Conservation (phyloP, 2,113 vertebrate genomes). For the Sinocyclocheilus grahami region DNA sequence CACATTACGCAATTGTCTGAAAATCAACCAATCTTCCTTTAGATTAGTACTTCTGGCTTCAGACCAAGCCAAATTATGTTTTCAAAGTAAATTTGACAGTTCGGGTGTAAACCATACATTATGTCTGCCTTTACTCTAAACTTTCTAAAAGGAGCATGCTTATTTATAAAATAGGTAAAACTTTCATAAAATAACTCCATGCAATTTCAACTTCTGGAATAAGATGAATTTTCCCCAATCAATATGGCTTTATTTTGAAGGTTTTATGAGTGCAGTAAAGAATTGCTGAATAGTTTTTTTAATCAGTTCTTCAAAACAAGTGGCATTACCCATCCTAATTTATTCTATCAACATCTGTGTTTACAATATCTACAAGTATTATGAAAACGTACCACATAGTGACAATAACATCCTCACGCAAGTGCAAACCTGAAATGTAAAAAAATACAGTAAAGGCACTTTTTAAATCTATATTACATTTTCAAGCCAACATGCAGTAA, state of each 20-base stretch:
- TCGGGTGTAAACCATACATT: too few relatives aligned
- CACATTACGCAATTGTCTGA: too few relatives aligned
- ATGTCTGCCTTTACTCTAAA: too few relatives aligned
- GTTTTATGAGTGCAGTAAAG: neutral
- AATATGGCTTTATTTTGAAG: neutral
- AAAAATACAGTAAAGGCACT: conserved; percentile 26
- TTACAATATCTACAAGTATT: neutral
- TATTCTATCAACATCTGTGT: neutral
- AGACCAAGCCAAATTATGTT: too few relatives aligned
- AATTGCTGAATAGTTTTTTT: neutral
- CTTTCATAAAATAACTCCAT: too few relatives aligned
- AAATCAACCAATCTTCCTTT: too few relatives aligned
- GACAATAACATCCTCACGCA: neutral
- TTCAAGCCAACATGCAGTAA: neutral
- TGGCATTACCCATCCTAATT: neutral
- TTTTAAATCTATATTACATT: neutral
- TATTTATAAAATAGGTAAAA: too few relatives aligned
- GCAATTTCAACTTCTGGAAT: too few relatives aligned
- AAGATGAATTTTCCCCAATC: too few relatives aligned
- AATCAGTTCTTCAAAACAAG: neutral
- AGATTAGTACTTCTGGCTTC: too few relatives aligned
- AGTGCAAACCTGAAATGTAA: neutral
- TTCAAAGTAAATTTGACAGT: too few relatives aligned
- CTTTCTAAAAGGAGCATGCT: too few relatives aligned
- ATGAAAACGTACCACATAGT: neutral